These are phyloP conservation scores for Trissolcus basalis DNA, from an alignment of 1,140 invertebrate species.

Conservation along the genomic window DNA sequence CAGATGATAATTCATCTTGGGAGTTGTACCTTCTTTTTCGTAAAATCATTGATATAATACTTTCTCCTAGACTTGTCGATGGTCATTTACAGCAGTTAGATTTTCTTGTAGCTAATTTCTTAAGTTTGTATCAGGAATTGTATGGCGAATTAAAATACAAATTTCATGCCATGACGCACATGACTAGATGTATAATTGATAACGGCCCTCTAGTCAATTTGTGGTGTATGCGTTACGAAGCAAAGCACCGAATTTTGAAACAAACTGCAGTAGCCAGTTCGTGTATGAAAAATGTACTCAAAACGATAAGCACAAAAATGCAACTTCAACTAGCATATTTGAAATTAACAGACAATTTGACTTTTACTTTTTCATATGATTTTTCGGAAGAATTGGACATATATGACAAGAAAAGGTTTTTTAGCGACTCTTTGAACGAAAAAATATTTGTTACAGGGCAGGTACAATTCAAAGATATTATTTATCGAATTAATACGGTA, in stretches of 20 bases:
- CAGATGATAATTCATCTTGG: conserved; percentile 24
- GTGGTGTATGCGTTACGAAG: conserved; percentile 37
- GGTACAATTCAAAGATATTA: no score
- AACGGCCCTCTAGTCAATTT: conserved; percentile 20
- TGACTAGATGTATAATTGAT: neutral
- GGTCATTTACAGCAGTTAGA: conserved; percentile 8
- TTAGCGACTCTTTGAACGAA: no score
- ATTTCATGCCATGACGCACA: conserved; percentile 28
- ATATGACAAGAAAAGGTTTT: no score
- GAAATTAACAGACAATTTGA: no score
- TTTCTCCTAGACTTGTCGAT: conserved; percentile 13
- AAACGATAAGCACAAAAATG: no score
- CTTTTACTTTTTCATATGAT: no score
- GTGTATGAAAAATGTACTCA: no score
- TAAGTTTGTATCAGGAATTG: conserved; percentile 4
- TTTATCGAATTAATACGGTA: no score
- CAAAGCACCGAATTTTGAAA: conserved; percentile 29
- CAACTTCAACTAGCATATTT: no score
- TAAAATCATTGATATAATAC: conserved; percentile 23
- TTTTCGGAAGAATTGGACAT: no score
- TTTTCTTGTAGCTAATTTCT: neutral
- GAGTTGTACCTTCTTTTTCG: conserved; percentile 25
- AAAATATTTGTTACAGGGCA: no score
- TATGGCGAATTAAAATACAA: conserved; percentile 27
- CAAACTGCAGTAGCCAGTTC: no score